Evolutionary conservation across 2,888 invertebrate species (phyloP).

Genomic region (Idaea straminata): DNA sequence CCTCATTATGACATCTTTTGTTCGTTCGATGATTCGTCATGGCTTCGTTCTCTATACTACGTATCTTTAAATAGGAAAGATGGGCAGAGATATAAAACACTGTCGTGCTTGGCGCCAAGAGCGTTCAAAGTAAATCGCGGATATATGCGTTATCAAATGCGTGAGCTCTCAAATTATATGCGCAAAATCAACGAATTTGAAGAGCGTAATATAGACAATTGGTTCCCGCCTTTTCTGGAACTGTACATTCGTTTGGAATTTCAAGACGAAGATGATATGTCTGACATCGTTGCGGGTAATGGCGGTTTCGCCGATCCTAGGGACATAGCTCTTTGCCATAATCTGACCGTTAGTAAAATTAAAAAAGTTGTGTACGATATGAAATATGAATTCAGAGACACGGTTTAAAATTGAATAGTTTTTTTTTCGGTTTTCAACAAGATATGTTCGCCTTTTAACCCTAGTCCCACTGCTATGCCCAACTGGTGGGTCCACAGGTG

Average conservation of each 20-base stretch:
- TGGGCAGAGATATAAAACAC: slow-evolving; percentile 44
- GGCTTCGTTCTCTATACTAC: slow-evolving; percentile 49
- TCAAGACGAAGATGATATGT: slow-evolving; percentile 39
- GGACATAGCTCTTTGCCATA: slow-evolving; percentile 47
- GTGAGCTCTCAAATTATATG: not conserved
- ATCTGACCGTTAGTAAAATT: slow-evolving; percentile 47
- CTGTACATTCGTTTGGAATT: slow-evolving; percentile 43
- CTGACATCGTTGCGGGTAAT: slow-evolving; percentile 42
- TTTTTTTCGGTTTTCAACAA: too few relatives aligned
- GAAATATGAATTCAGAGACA: slow-evolving; percentile 22
- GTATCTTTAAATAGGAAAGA: slow-evolving; percentile 46
- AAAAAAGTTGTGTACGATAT: slow-evolving; percentile 44
- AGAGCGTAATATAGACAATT: slow-evolving; percentile 19
- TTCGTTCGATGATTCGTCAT: slow-evolving; percentile 50
- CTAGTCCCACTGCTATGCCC: too few relatives aligned
- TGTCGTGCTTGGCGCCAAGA: slow-evolving; percentile 45
- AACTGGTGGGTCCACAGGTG: too few relatives aligned
- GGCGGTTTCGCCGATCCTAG: slow-evolving; percentile 55
- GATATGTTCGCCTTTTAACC: too few relatives aligned
- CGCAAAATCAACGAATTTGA: slow-evolving; percentile 31
- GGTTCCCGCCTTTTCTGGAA: slow-evolving; percentile 47
- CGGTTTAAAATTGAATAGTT: too few relatives aligned
- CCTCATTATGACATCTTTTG: slow-evolving; percentile 55
- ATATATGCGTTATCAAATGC: not conserved
- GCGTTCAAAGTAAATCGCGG: slow-evolving; percentile 33